These are phyloP conservation scores for Saccostrea echinata DNA, from an alignment of 1,140 invertebrate species.

Conservation along the genomic window DNA sequence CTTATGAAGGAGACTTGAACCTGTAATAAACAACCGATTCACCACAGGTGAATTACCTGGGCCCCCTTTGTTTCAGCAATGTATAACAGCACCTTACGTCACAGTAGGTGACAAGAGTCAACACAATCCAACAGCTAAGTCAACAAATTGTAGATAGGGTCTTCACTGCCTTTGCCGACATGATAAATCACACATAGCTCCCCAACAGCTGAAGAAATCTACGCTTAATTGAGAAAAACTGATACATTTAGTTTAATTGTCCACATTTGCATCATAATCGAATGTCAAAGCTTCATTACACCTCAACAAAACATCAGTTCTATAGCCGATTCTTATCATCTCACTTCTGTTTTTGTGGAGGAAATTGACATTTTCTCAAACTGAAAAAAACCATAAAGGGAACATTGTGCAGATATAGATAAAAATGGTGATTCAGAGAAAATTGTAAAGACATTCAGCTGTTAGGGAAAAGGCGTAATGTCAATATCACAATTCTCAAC, in stretches of 20 bases:
- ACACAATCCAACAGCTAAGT: constrained; percentile 18
- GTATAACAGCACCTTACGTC: neutral
- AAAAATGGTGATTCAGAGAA: constrained; percentile 12
- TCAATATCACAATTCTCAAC: neutral
- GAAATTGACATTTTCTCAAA: neutral
- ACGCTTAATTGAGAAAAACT: neutral
- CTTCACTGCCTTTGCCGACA: neutral
- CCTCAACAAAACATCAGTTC: neutral
- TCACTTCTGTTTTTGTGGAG: neutral
- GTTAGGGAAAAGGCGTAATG: neutral
- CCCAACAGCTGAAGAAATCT: neutral
- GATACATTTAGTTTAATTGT: constrained; percentile 5
- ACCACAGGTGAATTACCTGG: constrained; percentile 1
- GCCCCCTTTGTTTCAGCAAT: neutral
- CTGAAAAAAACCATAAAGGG: neutral
- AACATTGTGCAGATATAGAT: neutral
- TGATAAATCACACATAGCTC: neutral
- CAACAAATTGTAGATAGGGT: constrained; percentile 4
- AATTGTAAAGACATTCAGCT: neutral
- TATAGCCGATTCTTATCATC: neutral
- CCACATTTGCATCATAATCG: constrained; percentile 16
- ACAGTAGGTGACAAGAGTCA: constrained; percentile 14
- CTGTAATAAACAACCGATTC: neutral
- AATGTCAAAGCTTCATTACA: constrained; percentile 25
- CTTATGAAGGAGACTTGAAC: neutral